A percentile compares a stretch with the other conserved stretches of the same genome.
Conservation (phyloP, 2,113 vertebrate genomes). For the Nyctibius bracteatus region DNA sequence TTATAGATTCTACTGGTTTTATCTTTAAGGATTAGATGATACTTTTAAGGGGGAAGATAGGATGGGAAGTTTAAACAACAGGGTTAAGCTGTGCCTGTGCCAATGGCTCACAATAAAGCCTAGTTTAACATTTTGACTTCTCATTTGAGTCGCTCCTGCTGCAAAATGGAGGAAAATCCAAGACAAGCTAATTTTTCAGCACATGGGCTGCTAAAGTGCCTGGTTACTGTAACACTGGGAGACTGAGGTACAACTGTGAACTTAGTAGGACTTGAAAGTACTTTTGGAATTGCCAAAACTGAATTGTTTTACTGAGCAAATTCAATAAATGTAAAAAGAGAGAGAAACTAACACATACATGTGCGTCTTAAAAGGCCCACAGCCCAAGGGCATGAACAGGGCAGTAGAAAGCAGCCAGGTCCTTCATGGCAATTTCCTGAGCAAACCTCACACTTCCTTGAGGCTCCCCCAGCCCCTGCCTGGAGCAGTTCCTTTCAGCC, state of each 20-base stretch:
- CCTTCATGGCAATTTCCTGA: background rate
- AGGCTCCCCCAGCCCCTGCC: background rate
- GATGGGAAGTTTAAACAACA: background rate
- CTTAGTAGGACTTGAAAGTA: background rate
- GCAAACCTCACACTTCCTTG: background rate
- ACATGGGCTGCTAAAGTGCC: background rate
- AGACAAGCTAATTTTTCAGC: background rate
- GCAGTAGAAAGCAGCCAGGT: background rate
- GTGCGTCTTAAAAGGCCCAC: no score
- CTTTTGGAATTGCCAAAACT: background rate
- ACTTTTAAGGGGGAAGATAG: background rate
- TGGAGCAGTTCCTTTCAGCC: background rate
- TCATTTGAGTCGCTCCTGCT: background rate
- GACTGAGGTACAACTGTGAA: background rate
- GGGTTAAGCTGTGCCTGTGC: background rate
- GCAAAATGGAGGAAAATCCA: background rate
- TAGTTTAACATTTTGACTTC: background rate
- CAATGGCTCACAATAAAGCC: background rate
- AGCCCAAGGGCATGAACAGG: fast-evolving
- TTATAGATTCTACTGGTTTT: background rate
- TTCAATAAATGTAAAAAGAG: background rate
- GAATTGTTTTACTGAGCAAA: background rate
- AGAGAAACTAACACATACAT: fast-evolving
- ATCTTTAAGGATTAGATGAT: background rate
- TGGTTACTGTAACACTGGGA: background rate